Evolutionary conservation across 2,113 vertebrate species (phyloP), one percentile per base, ranked within the genome.

Genomic region (Rhinoptilus africanus): DNA sequence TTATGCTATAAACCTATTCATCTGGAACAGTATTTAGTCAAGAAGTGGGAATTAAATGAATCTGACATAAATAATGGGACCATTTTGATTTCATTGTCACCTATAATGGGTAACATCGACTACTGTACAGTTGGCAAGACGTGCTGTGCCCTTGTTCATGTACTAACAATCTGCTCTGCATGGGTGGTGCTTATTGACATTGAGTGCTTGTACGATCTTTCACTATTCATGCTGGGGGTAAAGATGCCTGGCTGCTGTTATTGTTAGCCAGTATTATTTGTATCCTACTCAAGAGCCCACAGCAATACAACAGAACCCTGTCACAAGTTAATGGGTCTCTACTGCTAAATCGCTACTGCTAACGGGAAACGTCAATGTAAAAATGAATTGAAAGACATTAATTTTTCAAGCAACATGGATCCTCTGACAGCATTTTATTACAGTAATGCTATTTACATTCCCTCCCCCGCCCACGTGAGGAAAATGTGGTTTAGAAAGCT

Each of bases 401-500:
- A 93, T 93, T 96, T 95, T 94, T 93, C 95, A 93, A 91, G 83
- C 77, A 79, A 93, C 86, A 53, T 53, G 86, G 62, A 87, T 73
- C 2, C 34, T 80, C 60, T 89, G 83, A 85, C 80, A 95, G 77
- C 77, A 79, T 57, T 95, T 91, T 85, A 93, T 96, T 95, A 92
- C 48, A 92, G 73, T 56, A 82, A 69, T 35, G 50, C 5, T 83
- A 87, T 93, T 82, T 92, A 79, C 71, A 41, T 75, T 76, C 37
- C 45, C 39, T 97, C 48, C 28, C n/a, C n/a, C 2, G 3, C 60
- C 35, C n/a, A 59, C 4, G 3, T 28, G 10, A 87, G 50, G 26
- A 67, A 85, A 89, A 83, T 8, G 37, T 4, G 1, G 54, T 60
- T 93, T 89, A 78, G 73, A 93, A 94, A 91, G 60, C 53, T 85